Percentiles rank a stretch among this genome's conserved stretches.
Conservation (phyloP, 2,797 vertebrate genomes). For the Centroberyx gerrardi region DNA sequence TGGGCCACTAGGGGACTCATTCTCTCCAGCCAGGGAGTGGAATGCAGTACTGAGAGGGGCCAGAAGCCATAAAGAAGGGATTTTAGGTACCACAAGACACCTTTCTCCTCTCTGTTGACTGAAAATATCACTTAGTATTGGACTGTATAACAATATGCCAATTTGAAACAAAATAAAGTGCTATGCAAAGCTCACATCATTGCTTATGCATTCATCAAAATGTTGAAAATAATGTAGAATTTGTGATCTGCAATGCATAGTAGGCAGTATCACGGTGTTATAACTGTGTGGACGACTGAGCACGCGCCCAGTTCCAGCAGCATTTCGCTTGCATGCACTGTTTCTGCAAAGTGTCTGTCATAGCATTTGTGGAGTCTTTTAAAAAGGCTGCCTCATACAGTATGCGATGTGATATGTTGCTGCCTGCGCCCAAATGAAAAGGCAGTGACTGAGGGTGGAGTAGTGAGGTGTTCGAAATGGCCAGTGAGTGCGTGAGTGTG, state of each 20-base stretch:
- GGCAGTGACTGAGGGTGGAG: constrained; percentile 65
- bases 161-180: no score
- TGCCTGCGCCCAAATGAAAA: constrained; percentile 69
- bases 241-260: neutral
- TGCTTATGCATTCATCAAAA: neutral
- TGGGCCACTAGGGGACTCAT: constrained; percentile 95
- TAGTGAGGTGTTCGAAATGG: constrained; percentile 70
- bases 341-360: no score
- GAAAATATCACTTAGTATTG: neutral
- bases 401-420: constrained; percentile 4
- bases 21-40: constrained; percentile 79
- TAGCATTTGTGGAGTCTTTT: neutral
- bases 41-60: constrained; percentile 32
- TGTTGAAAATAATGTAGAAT: neutral
- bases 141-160: no score
- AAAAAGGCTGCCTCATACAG: neutral
- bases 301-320: neutral
- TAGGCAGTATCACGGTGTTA: neutral
- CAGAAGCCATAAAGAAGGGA: constrained; percentile 17
- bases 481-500: constrained; percentile 72
- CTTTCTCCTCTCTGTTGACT: neutral
- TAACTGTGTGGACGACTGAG: neutral
- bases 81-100: constrained; percentile 2
- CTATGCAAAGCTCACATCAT: neutral
- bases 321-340: neutral